These are phyloP conservation scores for Sarcophaga peregrina DNA, from an alignment of 1,140 invertebrate species.

Conservation along the genomic window DNA sequence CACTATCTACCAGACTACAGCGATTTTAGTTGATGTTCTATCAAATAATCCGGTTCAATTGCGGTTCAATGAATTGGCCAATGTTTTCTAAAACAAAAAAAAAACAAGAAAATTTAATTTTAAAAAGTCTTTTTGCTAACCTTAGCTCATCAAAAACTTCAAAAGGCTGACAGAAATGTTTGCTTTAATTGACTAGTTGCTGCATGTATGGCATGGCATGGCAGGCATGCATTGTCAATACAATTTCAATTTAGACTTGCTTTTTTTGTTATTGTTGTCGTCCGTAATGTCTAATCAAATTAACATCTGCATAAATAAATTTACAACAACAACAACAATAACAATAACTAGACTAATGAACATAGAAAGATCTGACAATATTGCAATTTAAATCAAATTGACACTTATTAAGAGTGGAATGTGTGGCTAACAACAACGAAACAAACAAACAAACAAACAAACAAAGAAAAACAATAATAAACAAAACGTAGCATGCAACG, in stretches of 20 bases:
- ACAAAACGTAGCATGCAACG: too few species aligned
- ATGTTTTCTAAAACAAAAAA: too few species aligned
- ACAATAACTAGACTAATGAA: neutral
- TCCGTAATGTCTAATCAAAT: conserved; percentile 30
- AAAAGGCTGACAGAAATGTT: too few species aligned
- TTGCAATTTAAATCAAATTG: conserved; percentile 40
- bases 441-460: neutral
- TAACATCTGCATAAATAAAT: conserved; percentile 33
- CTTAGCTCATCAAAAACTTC: too few species aligned
- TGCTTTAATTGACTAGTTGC: too few species aligned
- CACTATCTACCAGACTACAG: too few species aligned
- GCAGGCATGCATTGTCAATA: neutral
- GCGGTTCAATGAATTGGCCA: too few species aligned
- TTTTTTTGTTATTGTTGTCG: neutral
- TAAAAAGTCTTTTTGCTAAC: too few species aligned
- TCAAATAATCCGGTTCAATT: too few species aligned
- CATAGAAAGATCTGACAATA: neutral
- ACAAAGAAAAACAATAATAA: neutral
- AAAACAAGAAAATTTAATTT: too few species aligned
- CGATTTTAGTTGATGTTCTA: too few species aligned
- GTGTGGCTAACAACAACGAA: conserved; percentile 19
- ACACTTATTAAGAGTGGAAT: conserved; percentile 39
- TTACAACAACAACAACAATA: conserved; percentile 8
- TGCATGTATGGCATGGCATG: neutral
- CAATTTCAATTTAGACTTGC: neutral